Base-by-base conservation (phyloP, 2,113 vertebrate genomes). In the Microcebus murinus region DNA sequence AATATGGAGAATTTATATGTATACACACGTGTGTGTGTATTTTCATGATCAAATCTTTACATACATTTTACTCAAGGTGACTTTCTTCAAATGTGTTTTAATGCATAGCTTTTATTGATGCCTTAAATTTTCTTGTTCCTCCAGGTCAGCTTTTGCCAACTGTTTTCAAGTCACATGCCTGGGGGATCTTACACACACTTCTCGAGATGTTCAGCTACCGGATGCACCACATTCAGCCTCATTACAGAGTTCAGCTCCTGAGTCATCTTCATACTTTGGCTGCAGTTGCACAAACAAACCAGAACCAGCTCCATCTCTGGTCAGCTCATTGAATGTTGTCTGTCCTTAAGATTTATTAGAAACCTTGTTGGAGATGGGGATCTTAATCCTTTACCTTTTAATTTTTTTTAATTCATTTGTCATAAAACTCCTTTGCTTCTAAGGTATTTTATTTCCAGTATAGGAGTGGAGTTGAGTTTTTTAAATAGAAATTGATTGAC, bases 171-270 rank as follows among this genome's bases (percentile, higher is more conserved):
- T 99, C 99, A 86, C 99, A 99, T 0, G 99, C 99, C 0, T 99
- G 99, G 99, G 99, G 99, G 57, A 99, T 99, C 97, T 98, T 99
- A 95, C 99, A 99, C 97, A 99, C 99, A 0, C 98, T 99, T 11
- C 99, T 99, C 86, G 99, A 99, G 98, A 99, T 99, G 99, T 99
- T 99, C 96, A 99, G 99, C 98, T 99, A 99, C 98, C 99, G 99
- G 88, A 99, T 99, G 99, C 99, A 99, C 95, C 99, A 99, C 98
- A 99, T 99, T 95, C 99, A 99, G 98, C 99, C 99, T 4, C 99
- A 99, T 96, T 99, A 99, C 98, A 98, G 99, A 86, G 99, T 99
- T 68, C 99, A 99, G 98, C 99, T 99, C 18, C 98, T 99, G 79
- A 99, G 99, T 93, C 99, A 99, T 71, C 99, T 99, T 74, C 99